Percentiles rank a stretch among this genome's conserved stretches.
These are phyloP conservation scores for Oenanthe melanoleuca DNA, from an alignment of 2,113 vertebrate genomes.

Conservation along the genomic window DNA sequence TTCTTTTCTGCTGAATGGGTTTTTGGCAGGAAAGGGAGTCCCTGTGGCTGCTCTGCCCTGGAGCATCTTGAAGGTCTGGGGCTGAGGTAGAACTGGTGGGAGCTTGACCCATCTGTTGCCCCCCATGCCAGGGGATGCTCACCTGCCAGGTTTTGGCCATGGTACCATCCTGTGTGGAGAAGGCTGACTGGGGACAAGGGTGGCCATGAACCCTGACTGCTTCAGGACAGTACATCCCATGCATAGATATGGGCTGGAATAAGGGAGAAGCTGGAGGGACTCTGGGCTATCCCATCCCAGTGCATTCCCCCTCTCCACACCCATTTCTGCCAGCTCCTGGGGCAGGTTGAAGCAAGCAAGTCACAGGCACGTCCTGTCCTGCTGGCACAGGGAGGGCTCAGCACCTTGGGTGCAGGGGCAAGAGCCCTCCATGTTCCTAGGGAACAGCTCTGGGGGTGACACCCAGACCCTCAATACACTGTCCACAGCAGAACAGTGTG, in stretches of 20 bases:
- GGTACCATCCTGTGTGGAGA: neutral
- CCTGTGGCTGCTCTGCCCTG: neutral
- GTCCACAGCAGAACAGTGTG: neutral
- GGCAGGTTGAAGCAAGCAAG: neutral
- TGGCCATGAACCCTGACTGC: neutral
- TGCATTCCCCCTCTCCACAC: neutral
- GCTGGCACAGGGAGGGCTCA: neutral
- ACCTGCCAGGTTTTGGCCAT: neutral
- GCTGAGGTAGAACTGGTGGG: neutral
- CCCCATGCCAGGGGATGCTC: neutral
- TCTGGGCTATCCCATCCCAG: neutral
- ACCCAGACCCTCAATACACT: accelerated
- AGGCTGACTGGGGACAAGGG: neutral
- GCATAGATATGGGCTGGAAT: neutral
- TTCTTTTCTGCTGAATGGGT: neutral
- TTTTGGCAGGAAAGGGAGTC: neutral
- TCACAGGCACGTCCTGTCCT: neutral
- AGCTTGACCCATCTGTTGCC: neutral
- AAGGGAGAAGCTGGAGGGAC: neutral
- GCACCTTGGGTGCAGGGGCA: accelerated
- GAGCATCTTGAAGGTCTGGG: neutral
- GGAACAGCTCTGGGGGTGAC: neutral
- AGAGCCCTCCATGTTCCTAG: accelerated
- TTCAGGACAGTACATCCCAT: neutral
- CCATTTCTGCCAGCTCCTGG: neutral